These are phyloP conservation scores for Amphiprion clarkii DNA, from an alignment of 2,797 vertebrate species.

Conservation along the genomic window DNA sequence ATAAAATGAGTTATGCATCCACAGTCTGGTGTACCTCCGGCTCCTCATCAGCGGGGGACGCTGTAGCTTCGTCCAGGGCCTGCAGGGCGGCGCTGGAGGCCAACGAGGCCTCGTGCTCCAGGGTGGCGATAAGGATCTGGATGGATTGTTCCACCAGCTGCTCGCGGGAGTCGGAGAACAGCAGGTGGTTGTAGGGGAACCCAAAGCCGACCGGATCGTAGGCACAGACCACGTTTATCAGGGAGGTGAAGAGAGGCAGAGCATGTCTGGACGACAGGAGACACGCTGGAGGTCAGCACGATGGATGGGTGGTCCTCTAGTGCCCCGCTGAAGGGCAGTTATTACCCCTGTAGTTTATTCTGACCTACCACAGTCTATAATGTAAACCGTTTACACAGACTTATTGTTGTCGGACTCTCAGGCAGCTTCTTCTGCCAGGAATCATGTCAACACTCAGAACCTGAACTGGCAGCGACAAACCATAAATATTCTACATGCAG, in stretches of 20 bases:
- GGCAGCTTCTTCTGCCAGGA: too few species aligned
- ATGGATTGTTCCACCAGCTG: conserved; percentile 94
- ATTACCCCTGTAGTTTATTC: too few species aligned
- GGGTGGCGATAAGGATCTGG: conserved; percentile 94
- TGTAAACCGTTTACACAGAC: too few species aligned
- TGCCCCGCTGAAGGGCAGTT: too few species aligned
- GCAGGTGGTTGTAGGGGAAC: conserved; percentile 97
- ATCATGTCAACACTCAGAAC: too few species aligned
- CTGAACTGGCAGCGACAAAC: too few species aligned
- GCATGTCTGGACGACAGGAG: conserved; percentile 87
- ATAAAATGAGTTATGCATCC: too few species aligned
- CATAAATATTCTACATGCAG: too few species aligned
- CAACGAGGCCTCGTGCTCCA: conserved; percentile 89
- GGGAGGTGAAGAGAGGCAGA: conserved; percentile 96
- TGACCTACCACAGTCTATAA: too few species aligned
- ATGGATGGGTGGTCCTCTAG: neutral
- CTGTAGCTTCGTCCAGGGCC: conserved; percentile 33
- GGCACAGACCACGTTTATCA: conserved; percentile 95
- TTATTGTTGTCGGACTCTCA: too few species aligned
- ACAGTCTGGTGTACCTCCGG: conserved; percentile 80
- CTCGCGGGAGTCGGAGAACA: conserved; percentile 94
- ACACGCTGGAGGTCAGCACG: neutral
- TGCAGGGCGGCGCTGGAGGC: conserved; percentile 79
- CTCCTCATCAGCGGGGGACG: conserved; percentile 86
- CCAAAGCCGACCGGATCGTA: conserved; percentile 97